These are phyloP conservation scores for Dascyllus trimaculatus DNA, from an alignment of 2,113 vertebrate genomes.

Conservation along the genomic window DNA sequence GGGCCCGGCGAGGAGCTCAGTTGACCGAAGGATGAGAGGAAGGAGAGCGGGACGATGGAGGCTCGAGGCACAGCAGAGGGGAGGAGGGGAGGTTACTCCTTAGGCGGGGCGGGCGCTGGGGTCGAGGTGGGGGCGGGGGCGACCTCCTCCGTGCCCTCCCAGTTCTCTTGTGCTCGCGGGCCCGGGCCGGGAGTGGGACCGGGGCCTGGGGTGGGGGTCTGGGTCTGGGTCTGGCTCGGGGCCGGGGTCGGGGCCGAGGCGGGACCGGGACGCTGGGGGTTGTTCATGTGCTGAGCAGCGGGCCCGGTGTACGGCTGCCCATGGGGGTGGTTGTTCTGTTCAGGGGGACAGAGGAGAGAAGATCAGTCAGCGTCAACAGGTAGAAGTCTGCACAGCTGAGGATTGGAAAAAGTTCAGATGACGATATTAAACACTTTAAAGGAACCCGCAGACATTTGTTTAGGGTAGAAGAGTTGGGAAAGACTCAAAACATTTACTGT, in stretches of 20 bases:
- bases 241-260: constrained; percentile 61
- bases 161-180: constrained; percentile 99
- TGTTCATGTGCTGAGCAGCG: constrained; percentile 99
- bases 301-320: constrained; percentile 99
- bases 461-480: too few species aligned
- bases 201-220: constrained; percentile 35
- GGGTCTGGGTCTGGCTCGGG: constrained; percentile 25
- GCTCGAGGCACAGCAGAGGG: constrained; percentile 83
- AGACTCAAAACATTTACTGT: too few species aligned
- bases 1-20: constrained; percentile 86
- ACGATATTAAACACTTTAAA: too few species aligned
- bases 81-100: constrained; percentile 90
- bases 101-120: constrained; percentile 88
- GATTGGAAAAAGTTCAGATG: too few species aligned
- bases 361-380: neutral
- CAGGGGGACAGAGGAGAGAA: constrained; percentile 1
- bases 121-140: constrained; percentile 85
- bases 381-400: too few species aligned
- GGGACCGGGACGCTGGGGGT: constrained; percentile 94
- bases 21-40: constrained; percentile 73
- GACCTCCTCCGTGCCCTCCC: constrained; percentile 96
- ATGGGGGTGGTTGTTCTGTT: constrained; percentile 97
- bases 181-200: constrained; percentile 81
- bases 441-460: too few species aligned
- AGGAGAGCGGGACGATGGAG: constrained; percentile 81